phyloP scores from a whole-genome alignment of 1,140 invertebrate genomes.

The Acromyrmex charruanus region DNA sequence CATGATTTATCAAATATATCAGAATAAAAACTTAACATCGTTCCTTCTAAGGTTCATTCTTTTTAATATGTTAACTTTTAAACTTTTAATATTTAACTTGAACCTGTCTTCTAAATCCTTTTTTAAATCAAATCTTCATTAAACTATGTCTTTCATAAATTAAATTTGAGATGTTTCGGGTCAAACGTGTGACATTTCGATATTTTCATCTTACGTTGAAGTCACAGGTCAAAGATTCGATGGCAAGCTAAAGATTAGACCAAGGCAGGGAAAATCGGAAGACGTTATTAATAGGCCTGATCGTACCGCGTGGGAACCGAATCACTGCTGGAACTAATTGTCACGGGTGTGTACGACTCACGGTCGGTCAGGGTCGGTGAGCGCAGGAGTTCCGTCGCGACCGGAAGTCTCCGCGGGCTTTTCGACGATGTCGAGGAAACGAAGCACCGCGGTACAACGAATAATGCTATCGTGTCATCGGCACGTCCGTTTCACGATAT shows the following conservation, averaged over 20 bases:
- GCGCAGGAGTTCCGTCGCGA: constrained; percentile 43
- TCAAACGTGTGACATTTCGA: background rate
- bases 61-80: background rate
- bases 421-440: constrained; percentile 53
- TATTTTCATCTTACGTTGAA: background rate
- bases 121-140: too few relatives aligned
- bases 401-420: constrained; percentile 48
- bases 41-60: background rate
- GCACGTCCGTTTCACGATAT: constrained; percentile 59
- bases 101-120: background rate
- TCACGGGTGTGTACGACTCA: constrained; percentile 58
- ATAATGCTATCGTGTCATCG: constrained; percentile 61
- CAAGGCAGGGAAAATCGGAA: constrained; percentile 31
- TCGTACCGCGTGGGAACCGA: constrained; percentile 58
- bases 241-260: background rate
- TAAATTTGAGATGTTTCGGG: background rate
- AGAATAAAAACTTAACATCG: too few relatives aligned
- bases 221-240: background rate
- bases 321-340: constrained; percentile 66
- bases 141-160: background rate
- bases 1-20: background rate
- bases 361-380: constrained; percentile 59
- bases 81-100: background rate
- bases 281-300: constrained; percentile 56
- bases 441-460: constrained; percentile 30